Evolutionary conservation across 2,797 vertebrate species (phyloP), one percentile per base, ranked within the genome.

Genomic region (Chaunax sp.): DNA sequence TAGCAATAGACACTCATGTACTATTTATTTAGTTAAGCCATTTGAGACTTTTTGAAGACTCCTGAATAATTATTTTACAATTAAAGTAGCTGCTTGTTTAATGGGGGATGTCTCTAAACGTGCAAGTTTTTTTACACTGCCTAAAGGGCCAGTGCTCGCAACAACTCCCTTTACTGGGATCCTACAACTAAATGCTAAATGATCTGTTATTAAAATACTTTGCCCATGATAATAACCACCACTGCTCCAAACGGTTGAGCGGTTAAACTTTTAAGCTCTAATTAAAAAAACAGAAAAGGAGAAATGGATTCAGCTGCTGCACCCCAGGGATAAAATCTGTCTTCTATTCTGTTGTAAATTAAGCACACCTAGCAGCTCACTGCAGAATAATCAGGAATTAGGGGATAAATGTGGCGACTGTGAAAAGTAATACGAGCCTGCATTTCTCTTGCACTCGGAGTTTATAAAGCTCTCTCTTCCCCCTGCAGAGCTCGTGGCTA

Each of bases 331-430:
- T 76, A 81, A 87, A 83, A 90, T 91, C 83, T 82, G 86, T 93
- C 87, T 91, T 75, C 80, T 87, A 82, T 86, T 83, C 84, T 77
- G 75, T 89, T 91, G 87, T 90, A 89, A 92, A 90, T 82, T 87
- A 84, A 91, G 80, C 85, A 84, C 88, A 93, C 89, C 90, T 93
- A 90, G 80, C 79, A 87, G 85, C 88, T 92, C 81, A 80, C 85
- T 84, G 88, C 87, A 58, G 83, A 88, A 93, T 92, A 91, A 90
- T 92, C 89, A 85, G 81, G 89, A 92, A 92, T 92, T 92, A 92
- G 71, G 58, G 83, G 87, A 91, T 92, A 77, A 92, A 93, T 89
- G 85, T 84, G 88, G 80, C 54, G 64, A 82, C 83, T 91, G 88
- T 91, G 85, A 89, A 89, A 82, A 89, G 75, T 83, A 85, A 90